Conservation (phyloP, 2,113 vertebrate genomes). For the Nycticorax nycticorax region DNA sequence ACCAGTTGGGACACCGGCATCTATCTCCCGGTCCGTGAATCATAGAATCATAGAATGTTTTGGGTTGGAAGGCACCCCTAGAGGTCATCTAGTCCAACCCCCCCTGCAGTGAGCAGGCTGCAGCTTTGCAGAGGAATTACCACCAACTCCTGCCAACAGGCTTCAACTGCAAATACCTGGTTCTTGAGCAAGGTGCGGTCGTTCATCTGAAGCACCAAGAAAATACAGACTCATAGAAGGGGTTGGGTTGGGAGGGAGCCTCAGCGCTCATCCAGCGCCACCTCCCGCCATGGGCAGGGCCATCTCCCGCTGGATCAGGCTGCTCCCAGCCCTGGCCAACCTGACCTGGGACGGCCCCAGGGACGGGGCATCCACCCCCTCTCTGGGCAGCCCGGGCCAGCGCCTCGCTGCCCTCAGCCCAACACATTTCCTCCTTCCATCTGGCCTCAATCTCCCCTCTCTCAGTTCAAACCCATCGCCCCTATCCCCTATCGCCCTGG, state of each 20-base stretch:
- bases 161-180: background rate
- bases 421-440: no score
- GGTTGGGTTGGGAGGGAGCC: background rate
- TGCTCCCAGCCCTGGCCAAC: background rate
- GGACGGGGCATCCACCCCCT: background rate
- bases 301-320: background rate
- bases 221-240: accelerated
- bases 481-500: background rate
- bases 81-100: no score
- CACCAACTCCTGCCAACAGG: background rate
- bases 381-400: background rate
- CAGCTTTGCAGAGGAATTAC: background rate
- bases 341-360: background rate
- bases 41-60: no score
- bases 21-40: background rate
- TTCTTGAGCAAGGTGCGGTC: background rate
- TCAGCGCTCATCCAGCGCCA: accelerated
- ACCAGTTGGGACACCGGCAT: background rate
- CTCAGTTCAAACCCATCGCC: background rate
- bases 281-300: no score
- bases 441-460: background rate
- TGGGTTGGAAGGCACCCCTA: no score
- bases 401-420: background rate
- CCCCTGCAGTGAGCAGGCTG: no score
- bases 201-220: background rate